phyloP scores from a whole-genome alignment of 37 sponge, comb jelly and placozoan genomes.

The Halisarca cf. caerulea region DNA sequence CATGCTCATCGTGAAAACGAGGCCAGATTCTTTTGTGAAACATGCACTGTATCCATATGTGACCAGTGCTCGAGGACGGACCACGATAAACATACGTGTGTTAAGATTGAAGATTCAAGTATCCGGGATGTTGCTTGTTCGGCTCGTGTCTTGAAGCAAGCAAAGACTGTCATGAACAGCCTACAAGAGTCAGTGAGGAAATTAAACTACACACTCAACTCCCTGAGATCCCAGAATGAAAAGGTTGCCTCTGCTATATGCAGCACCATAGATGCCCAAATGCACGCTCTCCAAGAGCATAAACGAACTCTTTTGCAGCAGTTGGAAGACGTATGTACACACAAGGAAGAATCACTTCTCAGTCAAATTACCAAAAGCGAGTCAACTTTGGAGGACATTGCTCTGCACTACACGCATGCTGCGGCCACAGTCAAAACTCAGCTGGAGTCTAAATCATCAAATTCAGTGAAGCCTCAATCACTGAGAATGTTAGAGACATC shows the following conservation, averaged over 20 bases:
- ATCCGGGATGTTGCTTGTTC: slow-evolving; percentile 35
- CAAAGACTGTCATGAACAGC: slow-evolving; percentile 28
- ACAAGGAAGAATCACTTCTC: slow-evolving; percentile 43
- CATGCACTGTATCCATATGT: slow-evolving; percentile 53
- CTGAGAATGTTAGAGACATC: slow-evolving; percentile 45
- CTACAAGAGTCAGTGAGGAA: slow-evolving; percentile 45
- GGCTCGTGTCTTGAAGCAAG: slow-evolving; percentile 17
- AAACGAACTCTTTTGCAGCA: slow-evolving; percentile 53
- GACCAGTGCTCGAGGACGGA: slow-evolving; percentile 26
- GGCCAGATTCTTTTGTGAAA: slow-evolving; percentile 49
- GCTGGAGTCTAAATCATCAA: neutral
- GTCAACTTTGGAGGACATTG: slow-evolving; percentile 20
- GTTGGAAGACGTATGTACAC: slow-evolving; percentile 33
- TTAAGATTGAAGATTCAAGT: slow-evolving; percentile 32
- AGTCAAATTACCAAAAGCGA: slow-evolving; percentile 28
- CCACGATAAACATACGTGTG: slow-evolving; percentile 43
- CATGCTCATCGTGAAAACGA: slow-evolving; percentile 22
- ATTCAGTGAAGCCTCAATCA: slow-evolving; percentile 17
- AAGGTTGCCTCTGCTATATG: slow-evolving; percentile 60
- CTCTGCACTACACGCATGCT: neutral
- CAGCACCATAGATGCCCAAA: slow-evolving; percentile 50
- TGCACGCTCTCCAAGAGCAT: slow-evolving; percentile 74
- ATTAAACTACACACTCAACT: slow-evolving; percentile 29
- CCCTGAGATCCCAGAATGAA: slow-evolving; percentile 23
- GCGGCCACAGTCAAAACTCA: neutral